Evolutionary conservation across 2,113 vertebrate genomes (phyloP), one percentile per base, ranked within the genome.

Genomic region (Sander lucioperca): DNA sequence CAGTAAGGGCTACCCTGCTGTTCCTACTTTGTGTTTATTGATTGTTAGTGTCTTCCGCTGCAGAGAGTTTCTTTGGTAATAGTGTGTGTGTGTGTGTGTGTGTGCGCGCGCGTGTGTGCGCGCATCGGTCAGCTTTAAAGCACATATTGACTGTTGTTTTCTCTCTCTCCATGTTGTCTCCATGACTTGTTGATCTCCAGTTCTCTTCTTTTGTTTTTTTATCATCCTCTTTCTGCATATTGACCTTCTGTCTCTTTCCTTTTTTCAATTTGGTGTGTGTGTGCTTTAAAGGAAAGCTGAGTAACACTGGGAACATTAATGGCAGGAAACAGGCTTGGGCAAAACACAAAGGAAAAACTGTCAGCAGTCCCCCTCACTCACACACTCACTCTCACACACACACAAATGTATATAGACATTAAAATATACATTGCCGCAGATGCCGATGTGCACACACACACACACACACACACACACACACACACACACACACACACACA

Each of bases 1-100:
- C 86, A 89, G 82, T 87, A 70, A 79, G 82, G 84, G 79, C 79
- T 91, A 71, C 71, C 87, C 85, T 84, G 83, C 85, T 91, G 90
- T 67, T 84, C 56, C 58, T 84, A 54, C 77, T 92, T 89, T 91
- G 82, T 89, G 59, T 82, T 88, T 80, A 89, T 86, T 86, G 89
- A 89, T 90, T 85, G 83, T 74, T 70, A 39, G 84, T 74, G 53
- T 88, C 86, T 90, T 81, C 72, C 67, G 14, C 76, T 83, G 64
- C 53, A 62, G 33, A 62, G 33, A 61, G 45, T 64, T 78, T 77
- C 57, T 83, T 30, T 62, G 1, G 51, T 66, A 53, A 82, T 73
- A 62, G 53, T 53, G 47, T 63, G 65, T 63, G 6, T 66, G 14
- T 75, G 36, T 25, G 9, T 62, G 58, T 47, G 50, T 57, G 74